Percentiles rank a stretch among this genome's conserved stretches.
Conservation (phyloP, 1,140 invertebrate genomes). For the Araneus ventricosus region DNA sequence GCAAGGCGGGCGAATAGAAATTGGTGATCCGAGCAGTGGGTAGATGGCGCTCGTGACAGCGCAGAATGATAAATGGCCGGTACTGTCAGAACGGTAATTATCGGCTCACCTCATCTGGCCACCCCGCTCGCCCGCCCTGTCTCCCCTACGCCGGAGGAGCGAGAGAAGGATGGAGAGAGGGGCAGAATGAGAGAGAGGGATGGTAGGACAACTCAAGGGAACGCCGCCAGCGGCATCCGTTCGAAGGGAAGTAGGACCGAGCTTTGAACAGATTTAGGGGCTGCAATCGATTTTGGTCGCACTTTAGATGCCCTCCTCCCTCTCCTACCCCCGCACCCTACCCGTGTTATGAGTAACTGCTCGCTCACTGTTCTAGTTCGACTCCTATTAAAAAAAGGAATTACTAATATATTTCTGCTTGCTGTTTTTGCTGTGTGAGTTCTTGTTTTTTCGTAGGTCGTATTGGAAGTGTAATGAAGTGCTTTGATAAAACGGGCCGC, state of each 20-base stretch:
- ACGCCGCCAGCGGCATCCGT: conserved; percentile 56
- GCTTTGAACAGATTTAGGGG: conserved; percentile 68
- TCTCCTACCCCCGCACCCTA: neutral
- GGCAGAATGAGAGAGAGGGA: neutral
- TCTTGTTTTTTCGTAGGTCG: neutral
- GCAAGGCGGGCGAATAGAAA: conserved; percentile 38
- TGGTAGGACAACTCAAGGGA: conserved; percentile 47
- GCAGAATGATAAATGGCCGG: conserved; percentile 74
- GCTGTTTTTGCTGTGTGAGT: too few species aligned
- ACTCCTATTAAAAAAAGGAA: conserved; percentile 17
- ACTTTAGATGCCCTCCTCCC: conserved; percentile 41
- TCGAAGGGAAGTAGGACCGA: conserved; percentile 54
- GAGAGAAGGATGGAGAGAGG: conserved; percentile 31
- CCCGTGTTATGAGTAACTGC: conserved; percentile 55
- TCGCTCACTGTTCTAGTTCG: conserved; percentile 36
- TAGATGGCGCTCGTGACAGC: conserved; percentile 73
- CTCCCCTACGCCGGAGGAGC: conserved; percentile 3
- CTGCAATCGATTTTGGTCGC: conserved; percentile 67
- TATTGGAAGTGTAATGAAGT: conserved; percentile 6
- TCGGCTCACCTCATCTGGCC: conserved; percentile 75
- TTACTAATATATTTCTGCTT: neutral
- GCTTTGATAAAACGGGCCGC: too few species aligned
- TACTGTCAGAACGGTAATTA: conserved; percentile 75
- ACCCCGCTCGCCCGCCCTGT: conserved; percentile 19
- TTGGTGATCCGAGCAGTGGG: conserved; percentile 40